Base-by-base conservation (phyloP, 2,113 vertebrate genomes). In the Larimichthys polyactis region DNA sequence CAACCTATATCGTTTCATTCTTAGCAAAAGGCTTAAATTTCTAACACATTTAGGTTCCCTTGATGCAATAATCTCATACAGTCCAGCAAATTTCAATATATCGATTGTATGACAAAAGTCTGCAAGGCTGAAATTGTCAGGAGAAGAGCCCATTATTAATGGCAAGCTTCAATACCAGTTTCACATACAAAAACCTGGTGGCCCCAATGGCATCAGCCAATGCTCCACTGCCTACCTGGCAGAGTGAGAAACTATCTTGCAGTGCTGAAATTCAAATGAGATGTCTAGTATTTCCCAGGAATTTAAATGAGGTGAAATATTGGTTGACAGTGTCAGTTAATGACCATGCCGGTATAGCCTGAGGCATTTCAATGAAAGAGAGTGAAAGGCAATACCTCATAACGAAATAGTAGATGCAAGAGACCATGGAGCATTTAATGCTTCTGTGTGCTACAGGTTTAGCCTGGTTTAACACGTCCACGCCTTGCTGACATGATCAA, bases 191-290 rank as follows among this genome's bases (percentile, higher is more conserved):
- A 78, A 9, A 29, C 27, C 4, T 8, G 29, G 10, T 24, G 54
- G 68, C 36, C 27, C 4, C 4, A 17, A 36, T 32, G 59, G 43
- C 17, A 62, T 4, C 63, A 76, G n/a, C 43, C 54, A 48, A 43
- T 36, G 72, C 69, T 75, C 20, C 64, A 48, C 74, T 84, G 74
- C 32, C 60, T 76, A 75, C 71, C 73, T 71, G 40, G 62, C 65
- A 86, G 73, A 64, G 70, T 51, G 81, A 79, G 76, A 72, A 82
- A 79, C 43, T 63, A 76, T 68, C 36, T 73, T 70, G 22, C 19
- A 73, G 15, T 54, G 40, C 66, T 75, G 29, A 71, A 74, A 82
- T 81, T 71, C 27, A 86, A 91, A 91, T 77, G 60, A 83, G 77
- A 76, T 60, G 63, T 76, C n/a, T 72, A 46, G 15, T 57, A 75